Evolutionary conservation across 2,113 vertebrate species (phyloP).

Genomic region (Ciconia maguari): DNA sequence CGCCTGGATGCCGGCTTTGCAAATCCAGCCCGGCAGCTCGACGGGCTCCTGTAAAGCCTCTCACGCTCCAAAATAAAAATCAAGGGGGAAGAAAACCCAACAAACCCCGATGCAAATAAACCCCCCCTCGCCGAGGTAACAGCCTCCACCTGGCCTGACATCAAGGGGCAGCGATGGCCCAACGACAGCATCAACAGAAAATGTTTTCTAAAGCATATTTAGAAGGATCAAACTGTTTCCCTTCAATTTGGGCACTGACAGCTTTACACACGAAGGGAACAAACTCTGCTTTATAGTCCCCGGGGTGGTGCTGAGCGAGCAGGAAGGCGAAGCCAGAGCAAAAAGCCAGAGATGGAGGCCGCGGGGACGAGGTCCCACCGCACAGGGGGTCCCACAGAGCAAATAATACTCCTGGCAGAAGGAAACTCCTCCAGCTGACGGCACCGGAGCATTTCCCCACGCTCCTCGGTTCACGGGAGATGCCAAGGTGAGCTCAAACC

Average conservation of each 20-base stretch:
- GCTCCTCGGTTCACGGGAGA: rapidly evolving
- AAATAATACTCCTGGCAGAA: not conserved
- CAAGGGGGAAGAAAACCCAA: not conserved
- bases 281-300: conserved; percentile 24
- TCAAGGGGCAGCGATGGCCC: not conserved
- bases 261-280: conserved; percentile 19
- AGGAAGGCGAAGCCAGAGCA: not conserved
- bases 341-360: not conserved
- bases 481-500: not conserved
- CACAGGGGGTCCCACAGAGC: not conserved
- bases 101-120: not conserved
- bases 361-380: rapidly evolving
- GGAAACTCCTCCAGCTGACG: not conserved
- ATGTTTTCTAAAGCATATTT: conserved; percentile 18
- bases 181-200: conserved; percentile 1
- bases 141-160: conserved; percentile 33
- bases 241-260: not conserved
- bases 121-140: not conserved
- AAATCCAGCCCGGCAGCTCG: not conserved
- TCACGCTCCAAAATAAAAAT: not conserved
- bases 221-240: conserved; percentile 21
- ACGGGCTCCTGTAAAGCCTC: not conserved
- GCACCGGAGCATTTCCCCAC: rapidly evolving
- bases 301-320: not conserved
- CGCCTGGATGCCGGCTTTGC: not conserved